These are phyloP conservation scores for Rhynchonycteris naso DNA, from an alignment of 2,797 vertebrate species.

Conservation along the genomic window DNA sequence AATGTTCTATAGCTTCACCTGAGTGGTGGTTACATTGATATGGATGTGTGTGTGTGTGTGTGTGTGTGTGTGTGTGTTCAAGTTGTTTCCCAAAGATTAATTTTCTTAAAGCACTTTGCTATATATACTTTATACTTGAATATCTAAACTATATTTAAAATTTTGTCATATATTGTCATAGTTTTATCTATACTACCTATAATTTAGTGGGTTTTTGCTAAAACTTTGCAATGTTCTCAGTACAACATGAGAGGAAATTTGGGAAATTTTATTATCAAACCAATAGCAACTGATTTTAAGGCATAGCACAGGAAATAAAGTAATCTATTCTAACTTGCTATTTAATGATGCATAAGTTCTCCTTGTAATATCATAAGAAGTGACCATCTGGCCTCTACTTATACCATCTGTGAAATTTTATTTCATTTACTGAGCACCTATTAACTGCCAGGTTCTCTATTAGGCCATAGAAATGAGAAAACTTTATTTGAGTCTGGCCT, in stretches of 20 bases:
- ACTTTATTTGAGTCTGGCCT: background rate
- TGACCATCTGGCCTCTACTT: background rate
- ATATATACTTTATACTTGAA: background rate
- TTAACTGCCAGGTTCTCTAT: conserved; percentile 21
- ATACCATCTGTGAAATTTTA: conserved; percentile 36
- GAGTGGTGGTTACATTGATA: background rate
- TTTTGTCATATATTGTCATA: background rate
- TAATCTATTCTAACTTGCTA: background rate
- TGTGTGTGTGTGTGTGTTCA: background rate
- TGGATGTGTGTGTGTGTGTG: background rate
- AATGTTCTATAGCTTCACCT: background rate
- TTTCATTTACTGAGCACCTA: background rate
- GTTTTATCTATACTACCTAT: background rate
- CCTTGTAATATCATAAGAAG: background rate
- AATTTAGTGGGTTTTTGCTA: conserved; percentile 29
- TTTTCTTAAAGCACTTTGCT: conserved; percentile 12
- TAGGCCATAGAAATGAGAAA: conserved; percentile 8
- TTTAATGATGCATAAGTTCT: conserved; percentile 13
- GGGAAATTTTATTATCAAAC: conserved; percentile 35
- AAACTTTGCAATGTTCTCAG: conserved; percentile 21
- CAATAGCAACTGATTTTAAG: conserved; percentile 32
- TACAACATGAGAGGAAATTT: background rate
- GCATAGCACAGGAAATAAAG: background rate
- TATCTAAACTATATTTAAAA: conserved; percentile 1
- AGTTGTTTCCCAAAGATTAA: conserved; percentile 34